phyloP scores from a whole-genome alignment of 1,140 invertebrate genomes.

The Geopemphigus sp. region DNA sequence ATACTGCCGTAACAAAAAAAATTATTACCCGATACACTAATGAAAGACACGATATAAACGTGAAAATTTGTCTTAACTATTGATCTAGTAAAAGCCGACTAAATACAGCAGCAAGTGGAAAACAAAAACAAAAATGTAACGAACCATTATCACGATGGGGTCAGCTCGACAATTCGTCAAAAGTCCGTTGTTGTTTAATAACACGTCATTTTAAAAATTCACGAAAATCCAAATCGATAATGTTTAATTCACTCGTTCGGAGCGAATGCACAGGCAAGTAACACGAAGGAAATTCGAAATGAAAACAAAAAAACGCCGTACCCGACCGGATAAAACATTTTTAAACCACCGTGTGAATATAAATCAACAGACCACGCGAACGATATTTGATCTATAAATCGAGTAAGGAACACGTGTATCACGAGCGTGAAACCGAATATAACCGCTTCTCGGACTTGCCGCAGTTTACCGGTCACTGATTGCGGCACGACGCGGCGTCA shows the following conservation, averaged over 20 bases:
- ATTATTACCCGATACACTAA: too few relatives aligned
- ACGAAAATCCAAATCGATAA: too few relatives aligned
- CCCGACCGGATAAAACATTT: too few relatives aligned
- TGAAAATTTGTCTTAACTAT: too few relatives aligned
- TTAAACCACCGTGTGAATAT: too few relatives aligned
- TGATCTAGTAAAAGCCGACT: too few relatives aligned
- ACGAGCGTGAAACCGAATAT: slow-evolving; percentile 22
- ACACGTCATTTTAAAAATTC: not conserved
- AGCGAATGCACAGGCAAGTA: not conserved
- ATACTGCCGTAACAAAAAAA: too few relatives aligned
- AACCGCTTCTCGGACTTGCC: slow-evolving; percentile 1
- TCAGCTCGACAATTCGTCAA: not conserved
- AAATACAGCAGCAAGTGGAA: too few relatives aligned
- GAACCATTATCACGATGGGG: slow-evolving; percentile 17
- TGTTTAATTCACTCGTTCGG: not conserved
- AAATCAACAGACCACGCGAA: not conserved
- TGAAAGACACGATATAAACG: too few relatives aligned
- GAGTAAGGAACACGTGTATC: slow-evolving; percentile 34
- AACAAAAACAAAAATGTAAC: not conserved
- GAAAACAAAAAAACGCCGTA: too few relatives aligned
- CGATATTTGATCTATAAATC: not conserved
- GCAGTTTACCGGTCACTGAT: slow-evolving; percentile 38
- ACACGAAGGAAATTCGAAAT: too few relatives aligned
- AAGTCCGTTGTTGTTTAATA: not conserved
- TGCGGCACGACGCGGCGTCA: not conserved